Evolutionary conservation across 2,797 vertebrate genomes (phyloP).

Genomic region (Pangasius mekongensis): DNA sequence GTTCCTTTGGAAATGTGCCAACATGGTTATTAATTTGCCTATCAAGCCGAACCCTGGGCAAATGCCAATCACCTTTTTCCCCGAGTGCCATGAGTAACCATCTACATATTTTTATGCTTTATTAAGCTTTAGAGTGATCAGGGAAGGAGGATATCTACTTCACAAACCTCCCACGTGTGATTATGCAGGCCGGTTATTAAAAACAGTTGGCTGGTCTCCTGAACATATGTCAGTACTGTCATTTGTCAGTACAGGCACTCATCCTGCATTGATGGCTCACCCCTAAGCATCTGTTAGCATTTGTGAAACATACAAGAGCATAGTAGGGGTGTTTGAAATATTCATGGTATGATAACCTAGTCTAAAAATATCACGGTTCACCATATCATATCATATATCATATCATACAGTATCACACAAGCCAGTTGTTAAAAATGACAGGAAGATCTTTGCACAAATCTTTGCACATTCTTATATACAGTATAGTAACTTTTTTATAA

Average conservation of each 20-base stretch:
- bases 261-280: not conserved
- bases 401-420: not conserved
- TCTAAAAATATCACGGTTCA: not conserved
- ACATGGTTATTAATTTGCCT: not conserved
- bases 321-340: not conserved
- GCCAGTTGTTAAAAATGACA: not conserved
- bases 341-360: slow-evolving; percentile 2
- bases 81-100: not conserved
- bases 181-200: not conserved
- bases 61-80: not conserved
- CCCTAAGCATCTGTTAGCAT: slow-evolving; percentile 10
- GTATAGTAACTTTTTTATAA: not conserved
- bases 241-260: not conserved
- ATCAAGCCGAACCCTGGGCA: not conserved
- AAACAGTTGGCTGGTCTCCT: slow-evolving; percentile 13
- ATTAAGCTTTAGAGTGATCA: not conserved
- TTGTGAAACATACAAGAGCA: not conserved
- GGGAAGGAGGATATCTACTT: not conserved
- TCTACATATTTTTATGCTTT: not conserved
- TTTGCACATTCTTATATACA: not conserved
- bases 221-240: slow-evolving; percentile 7
- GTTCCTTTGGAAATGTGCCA: not conserved
- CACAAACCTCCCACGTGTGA: not conserved
- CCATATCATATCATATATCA: no score
- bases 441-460: not conserved